Evolutionary conservation across 2,797 vertebrate species (phyloP).

Genomic region (Knipowitschia caucasica): DNA sequence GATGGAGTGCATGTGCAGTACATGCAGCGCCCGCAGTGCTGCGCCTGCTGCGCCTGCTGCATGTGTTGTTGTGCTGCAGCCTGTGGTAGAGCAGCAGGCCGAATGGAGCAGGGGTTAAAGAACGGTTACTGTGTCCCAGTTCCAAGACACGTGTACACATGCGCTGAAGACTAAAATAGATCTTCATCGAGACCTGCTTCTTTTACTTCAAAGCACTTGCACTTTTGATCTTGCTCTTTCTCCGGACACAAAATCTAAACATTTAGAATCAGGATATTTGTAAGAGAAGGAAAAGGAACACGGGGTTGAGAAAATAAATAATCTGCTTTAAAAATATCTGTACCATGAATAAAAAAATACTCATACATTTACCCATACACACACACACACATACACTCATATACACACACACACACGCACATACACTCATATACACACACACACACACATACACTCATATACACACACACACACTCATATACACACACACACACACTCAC

Average conservation of each 20-base stretch:
- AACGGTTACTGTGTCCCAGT: constrained; percentile 57
- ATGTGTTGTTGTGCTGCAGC: constrained; percentile 12
- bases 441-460: no score
- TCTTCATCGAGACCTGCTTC: constrained; percentile 30
- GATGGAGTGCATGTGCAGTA: neutral
- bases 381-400: no score
- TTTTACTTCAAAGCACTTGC: constrained; percentile 33
- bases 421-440: no score
- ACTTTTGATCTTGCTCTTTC: constrained; percentile 20
- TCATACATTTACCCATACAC: no score
- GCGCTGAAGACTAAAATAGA: constrained; percentile 55
- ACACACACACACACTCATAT: no score
- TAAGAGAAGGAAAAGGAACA: neutral
- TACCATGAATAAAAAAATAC: no score
- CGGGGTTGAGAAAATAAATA: neutral
- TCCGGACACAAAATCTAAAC: constrained; percentile 15
- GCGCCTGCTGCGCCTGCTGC: neutral
- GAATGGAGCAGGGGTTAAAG: constrained; percentile 51
- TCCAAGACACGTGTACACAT: constrained; percentile 56
- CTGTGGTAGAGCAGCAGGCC: constrained; percentile 36
- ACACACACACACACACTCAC: no score
- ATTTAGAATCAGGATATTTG: neutral
- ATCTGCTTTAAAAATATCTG: neutral
- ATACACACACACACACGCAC: no score
- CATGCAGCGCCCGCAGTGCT: neutral